Evolutionary conservation across 2,888 invertebrate species (phyloP).

Genomic region (Phasia obesa): DNA sequence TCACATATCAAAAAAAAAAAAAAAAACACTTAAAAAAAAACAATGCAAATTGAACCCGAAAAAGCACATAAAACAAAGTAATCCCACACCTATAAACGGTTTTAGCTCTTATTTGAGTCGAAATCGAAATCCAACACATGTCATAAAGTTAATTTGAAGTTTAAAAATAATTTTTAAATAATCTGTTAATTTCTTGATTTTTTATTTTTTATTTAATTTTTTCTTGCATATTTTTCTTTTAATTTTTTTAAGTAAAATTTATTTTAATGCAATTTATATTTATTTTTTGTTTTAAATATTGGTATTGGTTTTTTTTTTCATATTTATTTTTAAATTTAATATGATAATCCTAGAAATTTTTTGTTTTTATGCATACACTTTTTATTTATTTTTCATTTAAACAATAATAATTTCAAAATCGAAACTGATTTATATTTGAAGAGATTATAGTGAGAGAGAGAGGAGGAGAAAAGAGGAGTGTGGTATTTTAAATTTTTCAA

Average conservation of each 20-base stretch:
- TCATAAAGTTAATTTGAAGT: neutral
- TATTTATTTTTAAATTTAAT: slow-evolving; percentile 64
- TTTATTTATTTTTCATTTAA: slow-evolving; percentile 46
- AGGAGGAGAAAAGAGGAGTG: slow-evolving; percentile 41
- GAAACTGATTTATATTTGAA: slow-evolving; percentile 56
- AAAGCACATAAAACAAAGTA: too few species aligned
- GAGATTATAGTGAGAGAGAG: slow-evolving; percentile 41
- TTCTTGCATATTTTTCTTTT: slow-evolving; percentile 61
- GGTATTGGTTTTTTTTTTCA: slow-evolving; percentile 58
- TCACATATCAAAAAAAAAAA: too few species aligned
- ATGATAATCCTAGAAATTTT: slow-evolving; percentile 70
- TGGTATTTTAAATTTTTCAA: neutral
- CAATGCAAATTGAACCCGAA: too few species aligned
- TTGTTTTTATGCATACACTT: slow-evolving; percentile 68
- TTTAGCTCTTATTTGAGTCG: too few species aligned
- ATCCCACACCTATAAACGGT: too few species aligned
- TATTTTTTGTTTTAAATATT: slow-evolving; percentile 60
- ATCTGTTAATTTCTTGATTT: slow-evolving; percentile 68
- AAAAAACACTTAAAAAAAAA: too few species aligned
- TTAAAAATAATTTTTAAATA: slow-evolving; percentile 56
- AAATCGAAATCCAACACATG: too few species aligned
- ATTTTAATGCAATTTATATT: slow-evolving; percentile 68
- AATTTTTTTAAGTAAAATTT: slow-evolving; percentile 69
- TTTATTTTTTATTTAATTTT: slow-evolving; percentile 56
- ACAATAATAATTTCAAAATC: slow-evolving; percentile 65